Evolutionary conservation across 2,113 vertebrate species (phyloP).

Genomic region (Apteryx mantelli): DNA sequence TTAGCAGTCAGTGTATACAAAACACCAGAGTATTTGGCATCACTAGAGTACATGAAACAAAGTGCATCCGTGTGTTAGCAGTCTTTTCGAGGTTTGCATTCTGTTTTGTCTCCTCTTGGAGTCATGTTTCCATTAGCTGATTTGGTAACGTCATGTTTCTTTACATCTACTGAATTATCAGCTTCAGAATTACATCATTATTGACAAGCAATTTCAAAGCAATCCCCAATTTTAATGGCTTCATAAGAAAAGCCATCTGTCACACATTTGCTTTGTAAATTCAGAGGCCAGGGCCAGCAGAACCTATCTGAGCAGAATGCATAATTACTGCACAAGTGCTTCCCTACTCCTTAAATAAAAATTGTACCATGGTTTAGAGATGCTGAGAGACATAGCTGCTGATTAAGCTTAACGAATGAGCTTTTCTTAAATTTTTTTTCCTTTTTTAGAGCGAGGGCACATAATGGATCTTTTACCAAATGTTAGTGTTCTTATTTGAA

Average conservation of each 20-base stretch:
- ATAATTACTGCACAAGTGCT: neutral
- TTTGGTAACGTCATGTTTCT: neutral
- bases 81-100: neutral
- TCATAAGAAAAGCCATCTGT: neutral
- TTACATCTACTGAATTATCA: neutral
- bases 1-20: neutral
- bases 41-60: neutral
- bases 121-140: neutral
- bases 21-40: neutral
- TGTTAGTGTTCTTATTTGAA: neutral
- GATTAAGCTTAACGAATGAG: neutral
- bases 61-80: neutral
- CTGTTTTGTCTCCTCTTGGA: neutral
- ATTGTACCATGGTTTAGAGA: neutral
- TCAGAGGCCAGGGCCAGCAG: neutral
- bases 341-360: neutral
- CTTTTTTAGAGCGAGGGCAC: neutral
- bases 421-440: neutral
- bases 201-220: constrained; percentile 27
- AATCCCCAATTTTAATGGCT: neutral
- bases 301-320: neutral
- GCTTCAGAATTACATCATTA: constrained; percentile 7
- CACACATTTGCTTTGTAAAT: neutral
- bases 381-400: neutral
- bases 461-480: neutral